These are phyloP conservation scores for Cirrhinus mrigala DNA, from an alignment of 2,797 vertebrate species.

Conservation along the genomic window DNA sequence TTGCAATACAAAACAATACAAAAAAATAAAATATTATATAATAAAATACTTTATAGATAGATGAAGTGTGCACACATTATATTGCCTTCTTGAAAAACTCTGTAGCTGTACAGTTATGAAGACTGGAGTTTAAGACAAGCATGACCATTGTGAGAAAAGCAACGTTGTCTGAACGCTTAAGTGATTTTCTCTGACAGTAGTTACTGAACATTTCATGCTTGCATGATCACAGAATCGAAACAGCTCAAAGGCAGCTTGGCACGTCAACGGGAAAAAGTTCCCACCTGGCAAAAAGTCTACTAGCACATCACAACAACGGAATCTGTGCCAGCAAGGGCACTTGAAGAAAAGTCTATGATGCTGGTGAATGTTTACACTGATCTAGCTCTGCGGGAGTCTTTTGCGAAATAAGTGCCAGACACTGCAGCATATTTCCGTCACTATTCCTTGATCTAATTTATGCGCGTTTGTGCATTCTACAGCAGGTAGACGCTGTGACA, in stretches of 20 bases:
- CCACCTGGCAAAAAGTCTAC: conserved; percentile 15
- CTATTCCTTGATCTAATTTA: conserved; percentile 21
- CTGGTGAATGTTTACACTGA: conserved; percentile 69
- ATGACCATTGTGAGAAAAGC: conserved; percentile 58
- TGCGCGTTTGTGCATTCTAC: background rate
- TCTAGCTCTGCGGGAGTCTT: conserved; percentile 68
- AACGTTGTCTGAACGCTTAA: conserved; percentile 44
- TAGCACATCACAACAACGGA: conserved; percentile 14
- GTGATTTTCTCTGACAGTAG: conserved; percentile 60
- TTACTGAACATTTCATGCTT: conserved; percentile 50
- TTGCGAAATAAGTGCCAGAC: conserved; percentile 29
- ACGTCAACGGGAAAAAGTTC: conserved; percentile 7
- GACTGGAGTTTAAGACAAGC: conserved; percentile 52
- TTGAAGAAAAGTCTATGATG: conserved; percentile 42
- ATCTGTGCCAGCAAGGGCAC: conserved; percentile 31
- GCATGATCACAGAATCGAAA: conserved; percentile 47
- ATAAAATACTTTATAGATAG: no score
- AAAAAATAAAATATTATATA: no score
- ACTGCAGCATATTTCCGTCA: conserved; percentile 9
- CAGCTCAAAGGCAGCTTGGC: conserved; percentile 22
- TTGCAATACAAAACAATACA: no score
- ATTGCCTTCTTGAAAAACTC: background rate
- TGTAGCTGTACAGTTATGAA: background rate
- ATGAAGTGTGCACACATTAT: background rate
- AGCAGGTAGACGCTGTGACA: background rate